Base-by-base conservation (phyloP, 2,113 vertebrate species). In the Pungitius pungitius region DNA sequence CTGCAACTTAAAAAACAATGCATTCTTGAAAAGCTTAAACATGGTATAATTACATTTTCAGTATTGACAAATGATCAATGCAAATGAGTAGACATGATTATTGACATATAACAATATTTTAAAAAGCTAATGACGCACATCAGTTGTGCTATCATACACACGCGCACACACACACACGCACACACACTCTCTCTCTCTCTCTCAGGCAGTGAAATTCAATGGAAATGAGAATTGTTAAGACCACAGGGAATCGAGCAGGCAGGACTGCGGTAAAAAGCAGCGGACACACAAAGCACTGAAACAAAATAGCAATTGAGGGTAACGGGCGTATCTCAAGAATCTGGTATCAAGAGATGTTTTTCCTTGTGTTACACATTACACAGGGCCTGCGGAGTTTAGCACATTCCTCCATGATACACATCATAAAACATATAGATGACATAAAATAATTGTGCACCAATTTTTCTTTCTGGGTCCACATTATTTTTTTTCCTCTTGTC, bases 1-100 rank as follows among this genome's bases (percentile, higher is more conserved):
- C n/a, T 49, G 9, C 8, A 85, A 70, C 68, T 87, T 81, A 85
- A 91, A n/a, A 89, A 91, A 91, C 62, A 83, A 78, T 61, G 5
- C 65, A 45, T 69, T 69, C 33, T 57, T 59, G 45, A 60, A 86
- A 68, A 62, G 20, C 8, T 57, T 37, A 65, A 73, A 57, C 30
- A 52, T 40, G 33, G 42, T 71, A 27, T 54, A 55, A 54, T 35
- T 40, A 67, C 20, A 76, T 39, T 66, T 56, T 62, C 64, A 77
- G 10, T 18, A 2, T 43, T 22, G 10, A 49, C 51, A 24, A 8
- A 43, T 47, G 14, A 64, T 56, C 11, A 56, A 61, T 78, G 27
- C 35, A 72, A 75, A 67, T 70, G 17, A 72, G 17, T 2, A 66
- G 4, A 72, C 42, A 22, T 43, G 33, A 20, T 58, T 73, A 73